Conservation (phyloP, 2,888 invertebrate genomes). For the Octodonta nipae region DNA sequence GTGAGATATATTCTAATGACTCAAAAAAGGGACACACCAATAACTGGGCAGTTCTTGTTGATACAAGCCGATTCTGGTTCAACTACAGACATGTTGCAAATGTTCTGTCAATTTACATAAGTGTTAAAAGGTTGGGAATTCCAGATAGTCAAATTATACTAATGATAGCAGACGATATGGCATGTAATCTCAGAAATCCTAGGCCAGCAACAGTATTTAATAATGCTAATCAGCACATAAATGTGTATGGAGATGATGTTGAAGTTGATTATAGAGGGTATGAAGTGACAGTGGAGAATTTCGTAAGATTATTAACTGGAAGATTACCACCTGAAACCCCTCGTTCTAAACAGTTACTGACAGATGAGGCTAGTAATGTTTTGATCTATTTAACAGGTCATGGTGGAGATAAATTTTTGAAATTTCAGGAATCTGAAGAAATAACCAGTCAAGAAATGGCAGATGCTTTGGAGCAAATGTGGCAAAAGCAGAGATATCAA, state of each 20-base stretch:
- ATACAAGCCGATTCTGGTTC: slow-evolving; percentile 98
- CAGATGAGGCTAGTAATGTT: slow-evolving; percentile 94
- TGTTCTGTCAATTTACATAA: slow-evolving; percentile 92
- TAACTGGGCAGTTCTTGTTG: slow-evolving; percentile 98
- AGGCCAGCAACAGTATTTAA: slow-evolving; percentile 95
- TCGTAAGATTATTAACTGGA: slow-evolving; percentile 89
- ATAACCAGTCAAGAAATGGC: slow-evolving; percentile 96
- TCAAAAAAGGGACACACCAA: slow-evolving; percentile 77
- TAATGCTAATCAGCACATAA: slow-evolving; percentile 93
- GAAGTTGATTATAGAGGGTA: slow-evolving; percentile 96
- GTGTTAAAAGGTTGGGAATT: slow-evolving; percentile 95
- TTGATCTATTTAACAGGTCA: slow-evolving; percentile 92
- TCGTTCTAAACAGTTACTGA: slow-evolving; percentile 82
- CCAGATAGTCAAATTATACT: slow-evolving; percentile 97
- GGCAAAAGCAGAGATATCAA: slow-evolving; percentile 95
- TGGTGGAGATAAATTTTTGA: slow-evolving; percentile 97
- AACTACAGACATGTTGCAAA: slow-evolving; percentile 99
- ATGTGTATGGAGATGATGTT: slow-evolving; percentile 98
- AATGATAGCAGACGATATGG: slow-evolving; percentile 99
- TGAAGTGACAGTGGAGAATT: slow-evolving; percentile 95
- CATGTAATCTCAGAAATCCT: slow-evolving; percentile 95
- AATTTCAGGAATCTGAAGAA: slow-evolving; percentile 98
- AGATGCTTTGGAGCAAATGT: slow-evolving; percentile 99
- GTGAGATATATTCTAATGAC: too few relatives aligned
- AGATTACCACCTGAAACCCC: slow-evolving; percentile 86